Evolutionary conservation across 2,113 vertebrate genomes (phyloP), one percentile per base, ranked within the genome.

Genomic region (Microcebus murinus): DNA sequence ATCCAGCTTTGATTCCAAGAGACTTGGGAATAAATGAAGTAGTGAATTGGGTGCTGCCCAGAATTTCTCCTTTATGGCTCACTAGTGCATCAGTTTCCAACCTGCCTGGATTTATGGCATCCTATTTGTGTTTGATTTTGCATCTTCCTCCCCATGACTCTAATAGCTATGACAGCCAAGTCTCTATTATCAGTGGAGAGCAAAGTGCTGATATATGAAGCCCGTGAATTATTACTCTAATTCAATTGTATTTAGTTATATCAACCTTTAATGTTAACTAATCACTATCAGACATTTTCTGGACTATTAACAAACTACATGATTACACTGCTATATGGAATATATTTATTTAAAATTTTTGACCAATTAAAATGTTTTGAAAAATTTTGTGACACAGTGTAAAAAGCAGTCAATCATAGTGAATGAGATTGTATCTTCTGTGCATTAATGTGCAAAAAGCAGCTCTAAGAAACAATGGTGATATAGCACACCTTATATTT

Each of bases 221-320:
- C 82, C 65, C 45, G n/a, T 31, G 91, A 15, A 48, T 86, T 89
- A 63, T 50, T 48, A 13, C 71, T 63, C 2, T 74, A 63, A 70
- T 61, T 95, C 80, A 87, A 0, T 80, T 59, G 89, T 73, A 77
- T 36, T 23, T 93, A 74, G 57, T 93, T 68, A n/a, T 14, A 25
- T 87, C 88, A 83, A 1, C 70, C 45, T 97, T 96, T 68, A 50
- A 65, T 88, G 94, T 96, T 94, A 71, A 83, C 20, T 73, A 74
- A 95, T 96, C 81, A 81, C 63, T 88, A 42, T 17, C 39, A 86
- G 23, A 70, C 18, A 59, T 93, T 84, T 95, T 91, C 65, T 88
- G 71, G 67, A 85, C 25, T 11, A 27, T 61, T 74, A 94, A 63
- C 48, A 89, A 84, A 23, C 31, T 67, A 1, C 25, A 48, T 15